These are phyloP conservation scores for Gambelia wislizenii DNA, from an alignment of 2,797 vertebrate genomes.

Conservation along the genomic window DNA sequence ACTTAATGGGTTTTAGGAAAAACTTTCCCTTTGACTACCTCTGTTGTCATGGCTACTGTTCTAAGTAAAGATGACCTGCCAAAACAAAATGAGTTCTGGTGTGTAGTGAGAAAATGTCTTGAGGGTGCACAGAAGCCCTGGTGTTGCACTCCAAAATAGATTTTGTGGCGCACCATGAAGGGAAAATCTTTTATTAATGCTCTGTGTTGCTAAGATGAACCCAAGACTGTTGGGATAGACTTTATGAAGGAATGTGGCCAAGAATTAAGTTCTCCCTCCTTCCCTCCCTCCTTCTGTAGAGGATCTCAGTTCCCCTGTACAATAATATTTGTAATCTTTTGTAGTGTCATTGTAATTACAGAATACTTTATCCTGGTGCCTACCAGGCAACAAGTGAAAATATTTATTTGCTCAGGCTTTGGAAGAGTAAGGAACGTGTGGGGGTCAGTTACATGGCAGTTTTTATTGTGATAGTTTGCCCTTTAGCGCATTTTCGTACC, in stretches of 20 bases:
- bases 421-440: no score
- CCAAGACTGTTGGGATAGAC: conserved; percentile 4
- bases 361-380: neutral
- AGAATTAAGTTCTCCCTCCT: neutral
- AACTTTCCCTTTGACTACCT: neutral
- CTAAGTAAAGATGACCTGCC: conserved; percentile 40
- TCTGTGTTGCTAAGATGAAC: neutral
- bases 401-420: neutral
- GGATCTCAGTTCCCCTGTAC: neutral
- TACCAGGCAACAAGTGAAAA: conserved; percentile 12
- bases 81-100: conserved; percentile 50
- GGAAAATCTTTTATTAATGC: conserved; percentile 6
- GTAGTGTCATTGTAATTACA: neutral
- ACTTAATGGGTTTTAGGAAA: conserved; percentile 15
- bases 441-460: no score
- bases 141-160: neutral
- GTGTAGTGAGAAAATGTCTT: neutral
- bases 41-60: conserved; percentile 54
- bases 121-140: conserved; percentile 46
- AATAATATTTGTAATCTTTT: conserved; percentile 27
- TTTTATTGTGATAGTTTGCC: no score
- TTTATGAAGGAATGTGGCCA: neutral
- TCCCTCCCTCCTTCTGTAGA: neutral
- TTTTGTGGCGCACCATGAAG: conserved; percentile 12
- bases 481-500: no score